These are phyloP conservation scores for Enteromius anoplus DNA, from an alignment of 2,797 vertebrate species.

Conservation along the genomic window DNA sequence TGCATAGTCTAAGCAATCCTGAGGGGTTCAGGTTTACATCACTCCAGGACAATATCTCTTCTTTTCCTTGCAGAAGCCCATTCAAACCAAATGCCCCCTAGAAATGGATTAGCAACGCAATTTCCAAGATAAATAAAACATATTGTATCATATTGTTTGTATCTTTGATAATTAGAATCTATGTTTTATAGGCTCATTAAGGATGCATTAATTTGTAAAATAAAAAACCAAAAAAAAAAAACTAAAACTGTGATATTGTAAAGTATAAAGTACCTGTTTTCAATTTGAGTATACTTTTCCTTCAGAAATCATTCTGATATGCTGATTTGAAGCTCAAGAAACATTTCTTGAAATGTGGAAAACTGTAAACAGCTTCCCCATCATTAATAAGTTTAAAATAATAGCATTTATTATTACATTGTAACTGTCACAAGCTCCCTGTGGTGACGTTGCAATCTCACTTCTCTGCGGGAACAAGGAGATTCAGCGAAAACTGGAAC, in stretches of 20 bases:
- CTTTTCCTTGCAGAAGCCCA: background rate
- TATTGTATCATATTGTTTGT: background rate
- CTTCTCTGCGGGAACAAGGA: no score
- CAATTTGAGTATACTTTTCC: background rate
- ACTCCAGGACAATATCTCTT: constrained; percentile 16
- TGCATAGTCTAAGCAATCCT: constrained; percentile 27
- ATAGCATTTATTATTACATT: background rate
- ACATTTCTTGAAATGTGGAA: background rate
- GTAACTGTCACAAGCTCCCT: no score
- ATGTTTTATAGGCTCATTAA: no score
- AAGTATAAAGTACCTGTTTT: no score
- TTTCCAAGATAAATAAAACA: background rate
- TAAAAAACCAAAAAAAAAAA: no score
- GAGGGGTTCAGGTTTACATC: constrained; percentile 29
- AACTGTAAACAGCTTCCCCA: background rate
- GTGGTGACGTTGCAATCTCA: no score
- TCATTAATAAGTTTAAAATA: background rate
- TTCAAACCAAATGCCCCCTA: background rate
- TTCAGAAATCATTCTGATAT: background rate
- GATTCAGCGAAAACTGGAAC: no score
- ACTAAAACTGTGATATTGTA: no score
- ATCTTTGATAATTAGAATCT: background rate
- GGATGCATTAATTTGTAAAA: no score
- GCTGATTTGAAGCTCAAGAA: background rate
- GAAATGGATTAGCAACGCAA: background rate